Evolutionary conservation across 92 coral and sea anemone species (phyloP).

Genomic region (Heliopora coerulea): DNA sequence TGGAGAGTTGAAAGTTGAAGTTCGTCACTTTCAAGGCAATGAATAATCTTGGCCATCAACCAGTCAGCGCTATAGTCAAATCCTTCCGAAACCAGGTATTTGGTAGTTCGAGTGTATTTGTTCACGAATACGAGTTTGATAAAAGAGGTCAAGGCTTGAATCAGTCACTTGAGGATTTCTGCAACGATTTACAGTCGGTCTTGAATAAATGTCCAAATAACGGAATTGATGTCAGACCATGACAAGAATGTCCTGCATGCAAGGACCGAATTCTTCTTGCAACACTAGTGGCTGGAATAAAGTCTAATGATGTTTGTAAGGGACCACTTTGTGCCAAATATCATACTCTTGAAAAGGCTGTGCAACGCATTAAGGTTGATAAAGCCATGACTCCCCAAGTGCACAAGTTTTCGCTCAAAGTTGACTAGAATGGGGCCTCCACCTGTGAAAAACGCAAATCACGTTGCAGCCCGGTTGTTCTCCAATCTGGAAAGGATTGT

Average conservation of each 20-base stretch:
- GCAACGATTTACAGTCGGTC: conserved; percentile 39
- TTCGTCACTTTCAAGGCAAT: conserved; percentile 26
- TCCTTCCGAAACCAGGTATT: conserved; percentile 41
- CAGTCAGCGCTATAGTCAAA: conserved; percentile 10
- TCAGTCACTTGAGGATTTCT: conserved; percentile 38
- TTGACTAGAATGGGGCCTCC: no score
- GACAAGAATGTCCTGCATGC: conserved; percentile 41
- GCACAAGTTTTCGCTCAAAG: no score
- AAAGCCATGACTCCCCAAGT: no score
- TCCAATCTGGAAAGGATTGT: no score
- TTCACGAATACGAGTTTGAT: conserved; percentile 37
- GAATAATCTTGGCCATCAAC: conserved; percentile 32
- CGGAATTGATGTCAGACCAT: conserved; percentile 24
- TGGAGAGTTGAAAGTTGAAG: no score
- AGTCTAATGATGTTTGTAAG: conserved; percentile 38
- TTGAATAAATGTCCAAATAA: conserved; percentile 42
- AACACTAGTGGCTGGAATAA: conserved; percentile 45
- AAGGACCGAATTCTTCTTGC: no score
- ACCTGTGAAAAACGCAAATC: no score
- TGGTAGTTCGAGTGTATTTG: conserved; percentile 41
- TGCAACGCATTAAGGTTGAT: no score
- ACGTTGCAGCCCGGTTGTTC: no score
- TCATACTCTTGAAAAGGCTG: no score
- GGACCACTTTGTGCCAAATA: no score
- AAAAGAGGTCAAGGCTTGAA: conserved; percentile 38